Evolutionary conservation across 1,140 invertebrate genomes (phyloP).

Genomic region (Musca vetustissima): DNA sequence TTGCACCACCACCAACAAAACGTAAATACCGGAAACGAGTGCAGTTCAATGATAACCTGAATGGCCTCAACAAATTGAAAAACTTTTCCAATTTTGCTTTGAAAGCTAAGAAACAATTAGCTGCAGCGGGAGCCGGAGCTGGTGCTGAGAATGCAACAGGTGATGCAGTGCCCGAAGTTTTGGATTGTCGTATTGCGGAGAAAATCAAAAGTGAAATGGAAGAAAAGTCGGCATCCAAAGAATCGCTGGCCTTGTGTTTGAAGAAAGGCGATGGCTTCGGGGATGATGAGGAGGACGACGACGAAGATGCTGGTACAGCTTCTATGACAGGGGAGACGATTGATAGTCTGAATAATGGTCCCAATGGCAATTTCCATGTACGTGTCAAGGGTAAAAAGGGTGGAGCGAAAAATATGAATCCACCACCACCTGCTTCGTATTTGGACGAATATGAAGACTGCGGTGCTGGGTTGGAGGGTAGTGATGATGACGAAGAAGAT

Average conservation of each 20-base stretch:
- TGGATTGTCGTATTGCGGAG: slow-evolving; percentile 54
- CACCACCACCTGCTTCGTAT: slow-evolving; percentile 35
- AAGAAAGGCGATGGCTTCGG: slow-evolving; percentile 39
- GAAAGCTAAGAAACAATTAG: slow-evolving; percentile 30
- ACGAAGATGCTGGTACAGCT: slow-evolving; percentile 30
- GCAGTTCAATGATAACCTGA: slow-evolving; percentile 51
- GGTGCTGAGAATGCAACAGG: slow-evolving; percentile 21
- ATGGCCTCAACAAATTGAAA: slow-evolving; percentile 39
- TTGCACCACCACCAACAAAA: slow-evolving; percentile 39
- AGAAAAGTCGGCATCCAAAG: slow-evolving; percentile 38
- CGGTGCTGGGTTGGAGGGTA: slow-evolving; percentile 18
- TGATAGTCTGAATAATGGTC: slow-evolving; percentile 19
- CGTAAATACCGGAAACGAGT: slow-evolving; percentile 53
- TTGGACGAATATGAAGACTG: slow-evolving; percentile 35
- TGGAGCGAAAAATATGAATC: slow-evolving; percentile 37
- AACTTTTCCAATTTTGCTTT: slow-evolving; percentile 29
- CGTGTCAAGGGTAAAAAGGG: slow-evolving; percentile 35
- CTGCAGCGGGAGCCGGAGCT: slow-evolving; percentile 4
- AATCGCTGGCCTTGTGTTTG: slow-evolving; percentile 46
- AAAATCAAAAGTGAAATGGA: slow-evolving; percentile 56
- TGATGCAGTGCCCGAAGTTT: slow-evolving; percentile 46
- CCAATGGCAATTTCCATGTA: slow-evolving; percentile 38
- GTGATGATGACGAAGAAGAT: slow-evolving; percentile 49
- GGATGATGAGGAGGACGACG: slow-evolving; percentile 28
- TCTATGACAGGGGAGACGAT: slow-evolving; percentile 15